Base-by-base conservation (phyloP, 2,888 invertebrate species). In the Formica aserva region DNA sequence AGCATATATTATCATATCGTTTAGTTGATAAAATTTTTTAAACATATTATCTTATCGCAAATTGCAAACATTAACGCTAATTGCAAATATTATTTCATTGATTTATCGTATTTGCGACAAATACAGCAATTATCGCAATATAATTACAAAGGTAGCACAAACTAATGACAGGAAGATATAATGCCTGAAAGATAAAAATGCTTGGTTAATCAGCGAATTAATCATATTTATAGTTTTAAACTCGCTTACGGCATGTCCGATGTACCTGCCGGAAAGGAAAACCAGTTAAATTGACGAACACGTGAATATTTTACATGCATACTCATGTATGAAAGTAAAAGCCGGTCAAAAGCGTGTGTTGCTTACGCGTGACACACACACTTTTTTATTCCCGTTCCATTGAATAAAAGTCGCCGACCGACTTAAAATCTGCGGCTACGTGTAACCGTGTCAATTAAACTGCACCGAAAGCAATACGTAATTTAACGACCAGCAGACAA, bases 331-430 rank as follows among this genome's bases (percentile, higher is more conserved):
- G 45, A 78, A 78, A 71, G 78, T 60, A 71, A 45, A 78, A 78
- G 72, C 6, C 8, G 72, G 60, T 78, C 60, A 78, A 78, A 71
- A 78, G 60, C 78, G 32, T 71, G 77, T 29, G 78, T 32, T 18
- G 15, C 41, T 18, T 32, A 69, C 38, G 29, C 41, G 18, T 78
- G 71, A 78, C 41, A 69, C 2, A 67, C 2, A 66, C n/a, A 41
- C 8, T 60, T 57, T 71, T 29, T 71, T 29, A 78, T n/a, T 57
- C n/a, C 15, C 41, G n/a, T 32, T 57, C 5, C 13, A 38, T 4
- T 55, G 18, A 57, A n/a, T 69, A 71, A 60, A 78, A 35, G 69
- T 41, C n/a, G 38, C 38, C 41, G 69, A 57, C 26, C 26, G 18
- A 35, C 18, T n/a, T 60, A 35, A 65, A 78, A 72, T 78, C 13